A percentile compares a stretch with the other conserved stretches of the same genome.
Evolutionary conservation across 2,797 vertebrate species (phyloP).

Genomic region (Podargus strigoides): DNA sequence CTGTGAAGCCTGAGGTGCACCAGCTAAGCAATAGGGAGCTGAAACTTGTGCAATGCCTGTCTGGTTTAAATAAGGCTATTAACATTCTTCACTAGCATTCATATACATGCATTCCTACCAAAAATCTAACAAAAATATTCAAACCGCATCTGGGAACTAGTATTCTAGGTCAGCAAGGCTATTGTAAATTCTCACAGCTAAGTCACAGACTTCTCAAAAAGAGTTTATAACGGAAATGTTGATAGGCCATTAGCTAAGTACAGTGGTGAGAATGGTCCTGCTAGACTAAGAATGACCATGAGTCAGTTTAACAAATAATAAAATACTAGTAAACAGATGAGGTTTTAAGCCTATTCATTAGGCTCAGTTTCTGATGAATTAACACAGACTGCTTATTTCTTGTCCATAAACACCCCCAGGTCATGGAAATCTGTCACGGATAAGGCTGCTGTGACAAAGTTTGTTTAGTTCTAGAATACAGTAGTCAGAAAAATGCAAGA

Average conservation of each 20-base stretch:
- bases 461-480: slow-evolving; percentile 53
- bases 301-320: slow-evolving; percentile 41
- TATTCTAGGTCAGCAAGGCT: neutral
- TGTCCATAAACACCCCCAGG: slow-evolving; percentile 13
- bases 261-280: neutral
- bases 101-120: neutral
- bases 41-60: neutral
- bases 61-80: slow-evolving; percentile 15
- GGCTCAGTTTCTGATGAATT: slow-evolving; percentile 48
- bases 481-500: slow-evolving; percentile 50
- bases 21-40: neutral
- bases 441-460: slow-evolving; percentile 51
- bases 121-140: slow-evolving; percentile 34
- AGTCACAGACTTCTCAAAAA: neutral
- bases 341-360: slow-evolving; percentile 62
- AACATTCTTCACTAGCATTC: slow-evolving; percentile 8
- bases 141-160: neutral
- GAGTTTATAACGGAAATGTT: slow-evolving; percentile 1
- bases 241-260: neutral
- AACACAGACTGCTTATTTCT: slow-evolving; percentile 43
- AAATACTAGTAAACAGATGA: slow-evolving; percentile 45
- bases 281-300: neutral
- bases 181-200: slow-evolving; percentile 23
- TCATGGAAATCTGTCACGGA: slow-evolving; percentile 41
- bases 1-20: neutral